A percentile compares a stretch with the other conserved stretches of the same genome.
phyloP scores from a whole-genome alignment of 2,888 invertebrate genomes.

The Lysandra bellargus region DNA sequence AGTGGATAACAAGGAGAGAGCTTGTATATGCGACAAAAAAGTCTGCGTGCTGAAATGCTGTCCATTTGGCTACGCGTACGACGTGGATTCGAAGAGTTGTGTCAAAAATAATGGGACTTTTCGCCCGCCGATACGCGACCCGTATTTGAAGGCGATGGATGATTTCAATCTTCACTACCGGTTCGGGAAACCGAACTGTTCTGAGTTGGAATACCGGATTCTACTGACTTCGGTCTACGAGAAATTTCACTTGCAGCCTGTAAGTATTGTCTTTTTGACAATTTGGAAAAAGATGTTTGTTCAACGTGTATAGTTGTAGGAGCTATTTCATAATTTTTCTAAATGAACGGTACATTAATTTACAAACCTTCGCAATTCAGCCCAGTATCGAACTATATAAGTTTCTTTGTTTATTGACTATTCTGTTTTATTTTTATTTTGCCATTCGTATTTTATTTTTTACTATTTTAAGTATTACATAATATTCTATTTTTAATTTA shows the following conservation, averaged over 20 bases:
- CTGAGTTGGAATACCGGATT: conserved; percentile 41
- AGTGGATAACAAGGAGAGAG: conserved; percentile 43
- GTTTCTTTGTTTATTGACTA: too few species aligned
- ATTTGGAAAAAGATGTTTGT: too few species aligned
- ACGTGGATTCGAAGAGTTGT: conserved; percentile 47
- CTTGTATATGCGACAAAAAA: conserved; percentile 53
- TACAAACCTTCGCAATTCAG: too few species aligned
- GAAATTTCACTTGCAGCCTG: conserved; percentile 49
- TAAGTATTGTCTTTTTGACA: conserved; percentile 44
- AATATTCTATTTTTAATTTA: too few species aligned
- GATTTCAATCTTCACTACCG: conserved; percentile 51
- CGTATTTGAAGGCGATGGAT: conserved; percentile 42
- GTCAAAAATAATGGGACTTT: conserved; percentile 45
- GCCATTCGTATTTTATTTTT: too few species aligned
- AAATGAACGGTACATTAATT: too few species aligned
- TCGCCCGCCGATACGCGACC: conserved; percentile 53
- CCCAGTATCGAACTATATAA: too few species aligned
- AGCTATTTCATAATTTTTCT: too few species aligned
- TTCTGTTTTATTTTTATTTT: too few species aligned
- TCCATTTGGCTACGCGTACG: conserved; percentile 50
- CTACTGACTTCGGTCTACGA: conserved; percentile 40
- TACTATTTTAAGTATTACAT: too few species aligned
- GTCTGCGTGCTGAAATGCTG: conserved; percentile 60
- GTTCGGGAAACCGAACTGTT: conserved; percentile 52
- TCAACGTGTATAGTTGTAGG: too few species aligned